Evolutionary conservation across 2,113 vertebrate species (phyloP), one percentile per base, ranked within the genome.

Genomic region (Progne subis): DNA sequence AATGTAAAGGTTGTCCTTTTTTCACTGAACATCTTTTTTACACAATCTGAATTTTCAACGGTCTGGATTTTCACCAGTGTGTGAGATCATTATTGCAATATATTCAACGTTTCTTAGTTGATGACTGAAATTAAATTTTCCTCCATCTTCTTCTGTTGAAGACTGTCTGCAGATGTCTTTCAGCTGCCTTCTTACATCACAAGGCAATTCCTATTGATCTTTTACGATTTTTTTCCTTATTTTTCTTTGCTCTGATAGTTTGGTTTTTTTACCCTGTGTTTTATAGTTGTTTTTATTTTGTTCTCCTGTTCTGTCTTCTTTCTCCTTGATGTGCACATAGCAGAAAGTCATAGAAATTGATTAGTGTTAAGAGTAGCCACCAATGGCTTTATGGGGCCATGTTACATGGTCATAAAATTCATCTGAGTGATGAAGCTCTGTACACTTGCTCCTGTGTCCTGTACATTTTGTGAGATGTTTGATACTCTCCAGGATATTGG

Each of bases 251-350:
- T 57, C 50, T 74, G 60, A 76, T 53, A 53, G 23, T 4, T 37
- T 37, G 8, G 26, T 18, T 65, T 34, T 55, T 34, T 29, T 24
- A 19, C 2, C 1, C 8, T 41, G 4, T 55, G n/a, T 15, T 92
- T 90, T 79, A 93, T 49, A 21, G 39, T 46, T 82, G 37, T 25
- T 94, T 91, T 94, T 88, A 69, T 88, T 94, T 85, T 90, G 31
- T n/a, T 85, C 12, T 79, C 32, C 26, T 71, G 11, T 60, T 69
- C 53, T 77, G 26, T 44, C 56, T 37, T 90, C n/a, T 65, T 85
- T 77, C 50, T 82, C 18, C 46, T 75, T 56, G 9, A 65, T 65
- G 17, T 20, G 12, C 63, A 80, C 20, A 28, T 28, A 82, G 67
- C 59, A 74, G 59, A 82, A 92, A 72, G 49, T n/a, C 44, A 72